Percentiles rank a stretch among this genome's conserved stretches.
Evolutionary conservation across 2,888 invertebrate species (phyloP).

Genomic region (Erebia aethiops): DNA sequence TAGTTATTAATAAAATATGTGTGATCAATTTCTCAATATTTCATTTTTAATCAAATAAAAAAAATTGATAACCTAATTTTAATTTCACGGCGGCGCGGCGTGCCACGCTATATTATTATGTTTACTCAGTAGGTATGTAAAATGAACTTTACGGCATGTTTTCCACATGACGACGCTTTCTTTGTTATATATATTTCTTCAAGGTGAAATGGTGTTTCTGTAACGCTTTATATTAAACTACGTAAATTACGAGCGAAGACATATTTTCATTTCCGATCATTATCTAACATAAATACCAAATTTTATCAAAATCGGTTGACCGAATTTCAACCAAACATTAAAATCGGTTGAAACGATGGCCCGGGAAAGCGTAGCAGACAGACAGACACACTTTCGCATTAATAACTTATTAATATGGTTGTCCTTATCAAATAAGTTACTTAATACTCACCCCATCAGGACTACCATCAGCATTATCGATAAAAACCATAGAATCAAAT

Average conservation of each 20-base stretch:
- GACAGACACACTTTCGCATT: no score
- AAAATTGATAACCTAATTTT: neutral
- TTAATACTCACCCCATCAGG: constrained; percentile 37
- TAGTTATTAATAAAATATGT: no score
- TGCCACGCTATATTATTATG: neutral
- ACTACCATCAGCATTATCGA: constrained; percentile 27
- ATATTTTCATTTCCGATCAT: neutral
- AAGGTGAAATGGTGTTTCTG: constrained; percentile 10
- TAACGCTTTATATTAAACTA: neutral
- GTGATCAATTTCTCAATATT: no score
- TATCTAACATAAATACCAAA: no score
- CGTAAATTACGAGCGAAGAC: neutral
- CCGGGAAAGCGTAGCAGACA: no score
- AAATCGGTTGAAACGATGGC: no score
- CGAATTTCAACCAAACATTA: no score
- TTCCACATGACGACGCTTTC: neutral
- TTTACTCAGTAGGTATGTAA: neutral
- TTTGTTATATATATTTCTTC: neutral
- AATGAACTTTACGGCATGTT: neutral
- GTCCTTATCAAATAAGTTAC: neutral
- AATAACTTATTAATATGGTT: no score
- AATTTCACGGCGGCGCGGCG: neutral
- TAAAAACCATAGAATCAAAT: constrained; percentile 32
- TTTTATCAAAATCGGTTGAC: no score
- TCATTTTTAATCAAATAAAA: no score